Percentiles rank a stretch among this genome's conserved stretches.
These are phyloP conservation scores for Eira barbara DNA, from an alignment of 2,113 vertebrate genomes.

Conservation along the genomic window DNA sequence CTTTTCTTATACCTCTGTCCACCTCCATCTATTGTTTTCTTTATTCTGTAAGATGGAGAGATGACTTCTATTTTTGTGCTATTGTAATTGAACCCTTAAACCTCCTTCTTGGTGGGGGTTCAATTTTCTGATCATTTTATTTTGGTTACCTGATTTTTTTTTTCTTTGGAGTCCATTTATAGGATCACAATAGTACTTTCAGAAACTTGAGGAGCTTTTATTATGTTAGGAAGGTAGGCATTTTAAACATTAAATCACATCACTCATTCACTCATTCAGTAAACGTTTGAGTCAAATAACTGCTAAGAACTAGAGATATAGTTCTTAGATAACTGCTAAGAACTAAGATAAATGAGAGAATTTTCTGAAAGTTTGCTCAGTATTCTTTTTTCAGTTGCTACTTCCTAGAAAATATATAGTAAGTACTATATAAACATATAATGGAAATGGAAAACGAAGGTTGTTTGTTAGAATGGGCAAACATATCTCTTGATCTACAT, in stretches of 20 bases:
- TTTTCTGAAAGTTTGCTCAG: not conserved
- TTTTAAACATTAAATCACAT: not conserved
- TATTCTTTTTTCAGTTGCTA: not conserved
- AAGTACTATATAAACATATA: not conserved
- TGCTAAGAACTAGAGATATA: no score
- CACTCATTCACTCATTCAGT: not conserved
- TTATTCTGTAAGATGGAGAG: not conserved
- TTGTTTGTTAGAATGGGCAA: not conserved
- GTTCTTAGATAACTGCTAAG: no score
- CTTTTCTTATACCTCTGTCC: not conserved
- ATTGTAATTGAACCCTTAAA: not conserved
- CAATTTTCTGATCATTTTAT: not conserved
- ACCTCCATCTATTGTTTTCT: not conserved
- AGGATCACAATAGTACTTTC: not conserved
- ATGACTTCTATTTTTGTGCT: slow-evolving; percentile 3
- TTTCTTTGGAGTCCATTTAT: not conserved
- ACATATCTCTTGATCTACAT: not conserved
- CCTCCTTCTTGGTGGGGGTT: not conserved
- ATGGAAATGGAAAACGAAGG: not conserved
- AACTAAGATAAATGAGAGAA: not conserved
- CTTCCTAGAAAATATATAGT: not conserved
- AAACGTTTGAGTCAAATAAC: not conserved
- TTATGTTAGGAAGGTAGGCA: not conserved
- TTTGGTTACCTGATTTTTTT: not conserved
- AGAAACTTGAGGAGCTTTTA: not conserved